These are phyloP conservation scores for Whitmania pigra DNA, from an alignment of 1,140 invertebrate species.

Conservation along the genomic window DNA sequence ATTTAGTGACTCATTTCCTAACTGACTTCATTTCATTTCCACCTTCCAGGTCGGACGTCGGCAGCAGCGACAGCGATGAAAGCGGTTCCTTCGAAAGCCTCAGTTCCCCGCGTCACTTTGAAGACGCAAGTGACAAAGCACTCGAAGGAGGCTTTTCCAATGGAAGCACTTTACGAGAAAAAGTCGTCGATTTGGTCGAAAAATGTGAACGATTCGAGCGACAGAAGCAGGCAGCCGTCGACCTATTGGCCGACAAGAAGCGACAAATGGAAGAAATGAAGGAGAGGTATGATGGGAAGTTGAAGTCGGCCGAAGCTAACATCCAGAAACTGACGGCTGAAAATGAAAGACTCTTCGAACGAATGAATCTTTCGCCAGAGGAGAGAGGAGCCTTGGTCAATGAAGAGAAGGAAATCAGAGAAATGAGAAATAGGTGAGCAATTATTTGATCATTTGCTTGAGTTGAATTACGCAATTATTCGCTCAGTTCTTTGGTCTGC, in stretches of 20 bases:
- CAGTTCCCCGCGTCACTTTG: background rate
- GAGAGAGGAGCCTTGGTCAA: constrained; percentile 10
- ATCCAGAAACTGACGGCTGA: constrained; percentile 19
- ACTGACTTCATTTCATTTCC: background rate
- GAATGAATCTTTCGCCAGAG: constrained; percentile 26
- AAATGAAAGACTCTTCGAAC: constrained; percentile 26
- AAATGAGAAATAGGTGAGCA: constrained; percentile 13
- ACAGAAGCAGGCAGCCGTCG: constrained; percentile 22
- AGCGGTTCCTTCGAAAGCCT: constrained; percentile 9
- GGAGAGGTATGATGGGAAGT: constrained; percentile 62
- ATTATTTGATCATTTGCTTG: background rate
- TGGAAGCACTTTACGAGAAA: constrained; percentile 22
- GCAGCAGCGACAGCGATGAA: background rate
- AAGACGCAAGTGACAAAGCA: background rate
- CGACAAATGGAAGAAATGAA: constrained; percentile 40
- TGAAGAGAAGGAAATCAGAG: constrained; percentile 19
- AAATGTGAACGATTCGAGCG: constrained; percentile 22
- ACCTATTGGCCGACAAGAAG: constrained; percentile 21
- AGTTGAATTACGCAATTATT: background rate
- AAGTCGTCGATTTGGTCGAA: constrained; percentile 17
- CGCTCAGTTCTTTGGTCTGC: background rate
- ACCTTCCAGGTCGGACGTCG: background rate
- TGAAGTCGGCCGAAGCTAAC: constrained; percentile 19
- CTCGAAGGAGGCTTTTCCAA: background rate
- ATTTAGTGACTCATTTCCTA: too few relatives aligned